Evolutionary conservation across 2,888 invertebrate species (phyloP).

Genomic region (Orthonychiurus folsomi): DNA sequence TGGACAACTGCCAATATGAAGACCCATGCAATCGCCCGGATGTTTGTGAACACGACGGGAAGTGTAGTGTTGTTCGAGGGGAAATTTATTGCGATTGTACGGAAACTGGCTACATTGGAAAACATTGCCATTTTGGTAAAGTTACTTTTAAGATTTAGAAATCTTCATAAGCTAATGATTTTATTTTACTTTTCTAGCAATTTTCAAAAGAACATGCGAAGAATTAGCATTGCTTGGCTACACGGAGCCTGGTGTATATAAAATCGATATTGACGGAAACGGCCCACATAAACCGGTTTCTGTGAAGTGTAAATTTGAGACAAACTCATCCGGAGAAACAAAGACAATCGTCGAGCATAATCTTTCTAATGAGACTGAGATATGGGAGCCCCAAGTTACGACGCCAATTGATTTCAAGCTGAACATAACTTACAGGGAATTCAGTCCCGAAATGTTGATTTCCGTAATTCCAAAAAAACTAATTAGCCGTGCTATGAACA

Average conservation of each 20-base stretch:
- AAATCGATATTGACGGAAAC: conserved; percentile 88
- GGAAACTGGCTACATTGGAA: conserved; percentile 82
- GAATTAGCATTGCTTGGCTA: conserved; percentile 80
- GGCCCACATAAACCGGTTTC: conserved; percentile 84
- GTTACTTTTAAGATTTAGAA: conserved; percentile 7
- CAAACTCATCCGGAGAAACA: conserved; percentile 68
- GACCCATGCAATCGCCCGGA: conserved; percentile 74
- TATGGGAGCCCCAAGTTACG: conserved; percentile 39
- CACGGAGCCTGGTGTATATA: conserved; percentile 79
- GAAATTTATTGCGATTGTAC: conserved; percentile 81
- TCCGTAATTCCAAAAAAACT: too few relatives aligned
- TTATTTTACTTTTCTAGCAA: conserved; percentile 50
- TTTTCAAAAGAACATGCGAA: conserved; percentile 83
- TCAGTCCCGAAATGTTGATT: conserved; percentile 81
- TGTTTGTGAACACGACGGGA: conserved; percentile 84
- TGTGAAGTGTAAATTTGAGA: conserved; percentile 85
- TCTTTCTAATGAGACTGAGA: conserved; percentile 73
- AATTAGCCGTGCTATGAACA: too few relatives aligned
- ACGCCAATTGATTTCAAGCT: conserved; percentile 62
- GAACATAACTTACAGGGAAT: conserved; percentile 77
- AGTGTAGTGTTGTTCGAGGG: conserved; percentile 64
- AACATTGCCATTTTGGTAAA: conserved; percentile 78
- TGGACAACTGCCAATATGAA: conserved; percentile 81
- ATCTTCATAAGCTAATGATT: background rate
- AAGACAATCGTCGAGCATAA: conserved; percentile 84